Conservation (phyloP, 2,888 invertebrate genomes). For the Brachypterus glaber region DNA sequence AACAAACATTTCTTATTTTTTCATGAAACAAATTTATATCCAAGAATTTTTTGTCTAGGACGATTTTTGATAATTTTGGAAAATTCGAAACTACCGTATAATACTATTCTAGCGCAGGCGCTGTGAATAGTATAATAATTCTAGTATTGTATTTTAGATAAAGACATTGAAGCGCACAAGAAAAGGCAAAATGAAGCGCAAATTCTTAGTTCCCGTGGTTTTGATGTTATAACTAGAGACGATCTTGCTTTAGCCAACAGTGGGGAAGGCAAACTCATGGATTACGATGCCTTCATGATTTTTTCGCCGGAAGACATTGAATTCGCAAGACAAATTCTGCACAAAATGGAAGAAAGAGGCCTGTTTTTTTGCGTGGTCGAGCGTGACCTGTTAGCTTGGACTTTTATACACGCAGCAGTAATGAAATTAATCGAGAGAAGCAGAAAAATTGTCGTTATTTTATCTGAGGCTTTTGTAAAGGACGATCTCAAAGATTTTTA, state of each 20-base stretch:
- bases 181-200: constrained; percentile 23
- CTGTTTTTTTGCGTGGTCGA: constrained; percentile 67
- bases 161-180: constrained; percentile 26
- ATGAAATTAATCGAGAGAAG: constrained; percentile 70
- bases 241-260: constrained; percentile 26
- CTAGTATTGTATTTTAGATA: constrained; percentile 10
- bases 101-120: too few species aligned
- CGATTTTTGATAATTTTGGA: too few species aligned
- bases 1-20: too few species aligned
- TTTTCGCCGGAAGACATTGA: constrained; percentile 63
- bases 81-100: too few species aligned
- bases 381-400: constrained; percentile 60
- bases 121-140: too few species aligned
- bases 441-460: constrained; percentile 65
- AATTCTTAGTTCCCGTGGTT: too few species aligned
- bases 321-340: constrained; percentile 58
- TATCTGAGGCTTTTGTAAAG: constrained; percentile 71
- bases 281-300: constrained; percentile 71
- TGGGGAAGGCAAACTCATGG: constrained; percentile 41
- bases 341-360: constrained; percentile 52
- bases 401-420: constrained; percentile 63
- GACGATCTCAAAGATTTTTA: constrained; percentile 71
- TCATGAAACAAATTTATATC: too few species aligned
- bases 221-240: constrained; percentile 30
- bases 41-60: too few species aligned